Base-by-base conservation (phyloP, 2,113 vertebrate species). In the Camelus dromedarius region DNA sequence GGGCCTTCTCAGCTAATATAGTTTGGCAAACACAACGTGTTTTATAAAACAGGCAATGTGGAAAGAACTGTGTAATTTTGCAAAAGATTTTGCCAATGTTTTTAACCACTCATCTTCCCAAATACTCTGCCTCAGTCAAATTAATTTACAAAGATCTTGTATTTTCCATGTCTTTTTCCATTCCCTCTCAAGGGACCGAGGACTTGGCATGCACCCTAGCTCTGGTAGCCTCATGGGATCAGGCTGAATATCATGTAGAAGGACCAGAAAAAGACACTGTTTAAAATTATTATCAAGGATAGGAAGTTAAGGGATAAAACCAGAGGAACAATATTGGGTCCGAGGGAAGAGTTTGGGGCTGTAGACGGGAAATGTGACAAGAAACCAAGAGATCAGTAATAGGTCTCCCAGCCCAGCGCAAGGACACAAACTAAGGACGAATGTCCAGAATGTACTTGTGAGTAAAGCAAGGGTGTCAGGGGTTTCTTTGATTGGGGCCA, bases 31-130 rank as follows among this genome's bases (percentile, higher is more conserved):
- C 48, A 82, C 12, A 15, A 58, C 64, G 52, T 83, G 58, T 96
- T 93, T 96, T 82, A 84, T 85, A 69, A 96, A 67, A 87, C 12
- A 77, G 46, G 35, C 42, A 22, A 60, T 67, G 84, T 96, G 94
- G 84, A 97, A 97, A 95, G 70, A 96, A 93, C 76, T 76, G 12
- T 64, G 62, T 56, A 95, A 92, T 92, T 96, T 96, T 95, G 75
- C 30, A 95, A 85, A 91, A 80, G 54, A 90, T 70, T 87, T 94
- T 89, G 58, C 69, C 95, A 64, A 24, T 77, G 9, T 93, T 97
- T 91, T 93, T 90, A 97, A 91, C 24, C 6, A 89, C 90, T 69
- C 22, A 42, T 58, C 42, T 19, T 93, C 69, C 80, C 5, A 5
- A 91, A 58, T 77, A 82, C 80, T 20, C 85, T 96, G 22, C 58